These are phyloP conservation scores for Tamandua tetradactyla DNA, from an alignment of 2,797 vertebrate genomes.

Conservation along the genomic window DNA sequence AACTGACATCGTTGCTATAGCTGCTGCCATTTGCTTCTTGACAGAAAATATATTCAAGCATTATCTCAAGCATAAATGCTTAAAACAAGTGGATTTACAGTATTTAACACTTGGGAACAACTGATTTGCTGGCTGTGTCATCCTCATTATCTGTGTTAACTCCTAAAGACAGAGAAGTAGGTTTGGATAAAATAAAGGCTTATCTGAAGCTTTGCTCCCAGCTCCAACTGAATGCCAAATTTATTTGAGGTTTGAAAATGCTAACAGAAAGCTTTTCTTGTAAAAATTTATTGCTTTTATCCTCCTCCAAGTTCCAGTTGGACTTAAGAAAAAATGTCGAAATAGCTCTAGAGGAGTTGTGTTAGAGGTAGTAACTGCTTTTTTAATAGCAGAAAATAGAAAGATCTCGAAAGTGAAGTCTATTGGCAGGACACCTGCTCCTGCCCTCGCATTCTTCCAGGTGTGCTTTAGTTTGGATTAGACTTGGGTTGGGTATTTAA, in stretches of 20 bases:
- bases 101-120: background rate
- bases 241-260: constrained; percentile 53
- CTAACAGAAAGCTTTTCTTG: constrained; percentile 51
- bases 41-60: constrained; percentile 10
- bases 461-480: constrained; percentile 48
- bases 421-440: constrained; percentile 56
- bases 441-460: constrained; percentile 65
- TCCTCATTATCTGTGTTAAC: background rate
- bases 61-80: constrained; percentile 9
- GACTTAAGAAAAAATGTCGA: constrained; percentile 56
- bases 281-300: constrained; percentile 52
- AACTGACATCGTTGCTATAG: background rate
- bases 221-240: constrained; percentile 34
- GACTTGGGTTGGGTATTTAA: constrained; percentile 62
- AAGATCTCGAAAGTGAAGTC: constrained; percentile 65
- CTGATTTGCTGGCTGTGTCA: background rate
- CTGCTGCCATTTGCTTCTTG: background rate
- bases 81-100: constrained; percentile 34
- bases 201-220: constrained; percentile 22
- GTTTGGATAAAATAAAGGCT: constrained; percentile 49
- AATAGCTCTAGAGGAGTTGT: background rate
- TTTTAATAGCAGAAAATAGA: constrained; percentile 69
- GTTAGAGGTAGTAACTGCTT: background rate
- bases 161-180: constrained; percentile 38
- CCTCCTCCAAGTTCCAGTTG: constrained; percentile 38